These are phyloP conservation scores for Atractosteus spatula DNA, from an alignment of 2,113 vertebrate genomes.

Conservation along the genomic window DNA sequence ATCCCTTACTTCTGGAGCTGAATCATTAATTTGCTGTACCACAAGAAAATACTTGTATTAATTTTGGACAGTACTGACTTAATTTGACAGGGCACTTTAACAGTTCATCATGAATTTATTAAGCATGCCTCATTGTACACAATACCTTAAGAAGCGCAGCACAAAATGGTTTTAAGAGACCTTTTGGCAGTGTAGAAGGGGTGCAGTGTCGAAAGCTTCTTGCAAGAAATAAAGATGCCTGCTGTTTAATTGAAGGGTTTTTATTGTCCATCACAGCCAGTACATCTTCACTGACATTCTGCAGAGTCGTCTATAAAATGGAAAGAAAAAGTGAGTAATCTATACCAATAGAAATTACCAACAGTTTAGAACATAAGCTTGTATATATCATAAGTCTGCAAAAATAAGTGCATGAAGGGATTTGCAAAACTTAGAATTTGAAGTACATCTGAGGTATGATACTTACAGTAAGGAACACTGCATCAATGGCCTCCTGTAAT, in stretches of 20 bases:
- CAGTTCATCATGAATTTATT: too few species aligned
- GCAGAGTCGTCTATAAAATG: conserved; percentile 79
- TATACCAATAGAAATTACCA: too few species aligned
- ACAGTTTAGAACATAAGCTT: too few species aligned
- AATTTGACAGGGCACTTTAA: too few species aligned
- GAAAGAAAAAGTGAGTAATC: not conserved
- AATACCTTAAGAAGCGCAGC: conserved; percentile 91
- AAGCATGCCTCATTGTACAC: not conserved
- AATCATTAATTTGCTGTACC: conserved; percentile 91
- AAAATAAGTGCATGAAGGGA: too few species aligned
- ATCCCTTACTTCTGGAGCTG: conserved; percentile 91
- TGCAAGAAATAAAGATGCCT: conserved; percentile 92
- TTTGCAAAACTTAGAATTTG: too few species aligned
- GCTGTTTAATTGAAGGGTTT: conserved; percentile 96
- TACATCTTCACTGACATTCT: conserved; percentile 91
- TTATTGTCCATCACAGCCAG: conserved; percentile 97
- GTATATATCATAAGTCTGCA: too few species aligned
- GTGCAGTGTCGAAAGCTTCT: conserved; percentile 92
- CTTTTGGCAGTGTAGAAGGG: conserved; percentile 84
- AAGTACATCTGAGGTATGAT: not conserved
- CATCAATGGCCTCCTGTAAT: conserved; percentile 93
- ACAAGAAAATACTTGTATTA: too few species aligned
- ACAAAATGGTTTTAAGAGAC: conserved; percentile 88
- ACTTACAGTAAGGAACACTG: conserved; percentile 93
- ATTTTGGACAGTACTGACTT: too few species aligned